Conservation (phyloP, 2,888 invertebrate genomes). For the Volucella inanis region DNA sequence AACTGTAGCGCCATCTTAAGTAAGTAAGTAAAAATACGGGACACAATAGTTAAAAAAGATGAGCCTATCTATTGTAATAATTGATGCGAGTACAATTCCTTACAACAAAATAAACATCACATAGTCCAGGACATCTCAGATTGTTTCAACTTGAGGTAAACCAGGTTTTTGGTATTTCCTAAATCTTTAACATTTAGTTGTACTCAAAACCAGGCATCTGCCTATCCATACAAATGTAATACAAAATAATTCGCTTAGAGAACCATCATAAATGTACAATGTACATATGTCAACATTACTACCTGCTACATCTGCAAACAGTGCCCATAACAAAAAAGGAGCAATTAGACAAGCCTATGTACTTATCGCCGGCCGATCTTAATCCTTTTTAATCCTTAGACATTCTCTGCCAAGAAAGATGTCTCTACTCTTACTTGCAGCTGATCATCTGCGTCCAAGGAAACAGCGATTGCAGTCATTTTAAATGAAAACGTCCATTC, state of each 20-base stretch:
- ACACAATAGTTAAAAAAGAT: no score
- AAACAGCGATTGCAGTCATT: conserved; percentile 21
- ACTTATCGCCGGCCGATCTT: conserved; percentile 58
- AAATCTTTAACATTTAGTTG: background rate
- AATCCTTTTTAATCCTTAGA: conserved; percentile 59
- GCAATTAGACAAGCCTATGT: conserved; percentile 58
- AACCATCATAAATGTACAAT: background rate
- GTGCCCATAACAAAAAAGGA: conserved; percentile 16
- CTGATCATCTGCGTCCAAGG: conserved; percentile 46
- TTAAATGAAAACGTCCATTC: conserved; percentile 31
- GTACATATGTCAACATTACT: background rate
- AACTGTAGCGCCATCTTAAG: no score
- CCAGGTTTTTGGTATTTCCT: background rate
- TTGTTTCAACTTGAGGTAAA: no score
- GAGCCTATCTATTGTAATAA: no score
- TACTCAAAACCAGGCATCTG: background rate
- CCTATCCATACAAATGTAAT: background rate
- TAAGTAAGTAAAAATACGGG: no score
- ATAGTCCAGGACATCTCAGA: no score
- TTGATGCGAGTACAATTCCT: no score
- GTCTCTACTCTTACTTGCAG: conserved; percentile 4
- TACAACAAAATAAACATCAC: no score
- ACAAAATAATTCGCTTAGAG: background rate
- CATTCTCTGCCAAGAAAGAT: conserved; percentile 55
- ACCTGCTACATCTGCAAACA: conserved; percentile 29